Percentiles rank a stretch among this genome's conserved stretches.
These are phyloP conservation scores for Holothuria scabra DNA, from an alignment of 53 echinoderm and acorn worm genomes.

Conservation along the genomic window DNA sequence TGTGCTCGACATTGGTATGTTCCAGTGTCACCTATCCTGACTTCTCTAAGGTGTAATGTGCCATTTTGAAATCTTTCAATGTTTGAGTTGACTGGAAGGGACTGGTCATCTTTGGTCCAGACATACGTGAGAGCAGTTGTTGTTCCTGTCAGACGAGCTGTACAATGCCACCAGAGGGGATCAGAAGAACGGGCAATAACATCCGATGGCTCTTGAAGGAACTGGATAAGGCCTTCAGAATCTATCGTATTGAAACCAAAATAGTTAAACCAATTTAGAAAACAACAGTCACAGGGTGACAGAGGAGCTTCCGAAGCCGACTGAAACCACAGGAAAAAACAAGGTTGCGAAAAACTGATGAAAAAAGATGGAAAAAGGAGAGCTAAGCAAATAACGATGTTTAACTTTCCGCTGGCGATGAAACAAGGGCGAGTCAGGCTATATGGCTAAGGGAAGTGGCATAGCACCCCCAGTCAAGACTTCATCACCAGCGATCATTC, in stretches of 20 bases:
- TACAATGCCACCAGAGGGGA: constrained; percentile 88
- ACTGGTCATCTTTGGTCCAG: constrained; percentile 61
- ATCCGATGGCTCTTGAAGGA: constrained; percentile 72
- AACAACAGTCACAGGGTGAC: too few species aligned
- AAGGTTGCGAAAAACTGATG: too few species aligned
- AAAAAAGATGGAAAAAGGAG: too few species aligned
- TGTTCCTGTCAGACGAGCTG: constrained; percentile 58
- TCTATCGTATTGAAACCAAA: background rate
- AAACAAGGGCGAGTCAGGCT: too few species aligned
- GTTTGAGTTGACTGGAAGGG: constrained; percentile 57
- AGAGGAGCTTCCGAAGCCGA: too few species aligned
- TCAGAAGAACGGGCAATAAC: constrained; percentile 64
- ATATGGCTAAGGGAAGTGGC: too few species aligned
- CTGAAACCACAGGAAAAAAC: too few species aligned
- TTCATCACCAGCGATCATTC: too few species aligned
- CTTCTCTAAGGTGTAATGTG: constrained; percentile 72
- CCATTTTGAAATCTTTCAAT: constrained; percentile 73
- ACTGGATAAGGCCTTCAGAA: constrained; percentile 61
- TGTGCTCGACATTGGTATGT: constrained; percentile 75
- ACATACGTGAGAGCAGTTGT: constrained; percentile 65
- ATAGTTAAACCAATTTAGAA: too few species aligned
- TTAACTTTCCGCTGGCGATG: too few species aligned
- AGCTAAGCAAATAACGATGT: too few species aligned
- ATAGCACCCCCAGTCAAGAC: too few species aligned
- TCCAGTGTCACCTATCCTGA: constrained; percentile 65